Base-by-base conservation (phyloP, 2,797 vertebrate species). In the Alca torda region DNA sequence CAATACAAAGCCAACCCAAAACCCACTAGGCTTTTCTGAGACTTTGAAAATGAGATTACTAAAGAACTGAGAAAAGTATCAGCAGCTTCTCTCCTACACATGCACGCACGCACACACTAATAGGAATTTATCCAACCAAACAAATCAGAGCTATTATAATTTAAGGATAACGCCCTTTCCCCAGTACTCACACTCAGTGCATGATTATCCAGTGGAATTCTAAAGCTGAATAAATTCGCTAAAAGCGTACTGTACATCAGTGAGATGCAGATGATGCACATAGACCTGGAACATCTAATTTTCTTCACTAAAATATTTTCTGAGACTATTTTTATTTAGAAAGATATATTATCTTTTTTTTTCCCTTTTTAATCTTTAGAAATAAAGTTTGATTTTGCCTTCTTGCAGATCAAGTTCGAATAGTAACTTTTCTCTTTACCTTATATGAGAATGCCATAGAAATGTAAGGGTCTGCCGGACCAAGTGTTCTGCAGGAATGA, bases 281-380 rank as follows among this genome's bases (percentile, higher is more conserved):
- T 17, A 69, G 26, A 48, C 4, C 19, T 48, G 9, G 11, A 43
- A 31, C 28, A 56, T n/a, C 35, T 76, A 37, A 20, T 79, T 91
- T 96, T 87, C 25, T 77, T 79, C n/a, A 79, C 6, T 26, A 91
- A 84, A 51, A 87, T 82, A 16, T 59, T 37, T 86, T 90, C 41
- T 86, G 16, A 75, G 13, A 39, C 1, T 72, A 16, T 10, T 68
- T 77, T 37, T 67, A 51, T 69, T 88, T 73, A 57, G 31, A 86
- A 84, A 68, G 16, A 31, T 43, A 19, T 26, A 35, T 24, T 56
- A 26, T 31, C 7, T 18, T 45, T 13, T 31, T 3, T 24, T 9
- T 16, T 18, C 45, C 43, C 45, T 67, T 65, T 78, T 84, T 41
- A n/a, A 2, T 33, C 39, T 73, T 51, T 70, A 51, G 33, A 33